Base-by-base conservation (phyloP, 1,140 invertebrate species). In the Anastatus disparis region DNA sequence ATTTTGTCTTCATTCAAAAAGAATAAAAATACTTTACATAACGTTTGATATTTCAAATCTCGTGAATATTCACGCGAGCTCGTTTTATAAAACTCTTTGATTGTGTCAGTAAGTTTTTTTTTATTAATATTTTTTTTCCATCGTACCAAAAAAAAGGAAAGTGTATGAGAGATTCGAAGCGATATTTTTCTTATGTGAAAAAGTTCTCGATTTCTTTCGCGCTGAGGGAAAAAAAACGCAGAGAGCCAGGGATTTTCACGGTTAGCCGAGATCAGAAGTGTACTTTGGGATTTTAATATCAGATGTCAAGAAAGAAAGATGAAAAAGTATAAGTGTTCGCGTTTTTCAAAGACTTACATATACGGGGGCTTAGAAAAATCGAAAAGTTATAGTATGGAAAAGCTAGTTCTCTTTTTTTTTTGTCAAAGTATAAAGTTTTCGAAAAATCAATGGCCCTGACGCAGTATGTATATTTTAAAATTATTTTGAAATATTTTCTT, bases 211-310 rank as follows among this genome's bases (percentile, higher is more conserved):
- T 63, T 44, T n/a, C n/a, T n/a, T n/a, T 50, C 27, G 7, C 61
- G 42, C 40, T 24, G 22, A 22, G 8, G 12, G 9, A 62, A 46
- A 46, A 46, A 15, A 40, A 13, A n/a, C n/a, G n/a, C n/a, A n/a
- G n/a, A n/a, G n/a, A 44, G 27, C 26, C 27, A 20, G 20, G 38
- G 48, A 48, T 52, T 64, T 64, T 53, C 29, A 50, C 27, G 44
- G 42, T 46, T 62, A 48, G 42, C 42, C 48, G 44, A 64, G 62
- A 64, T 64, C 48, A 64, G 62, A 64, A 52, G n/a, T 64, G 48
- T 53, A 53, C 62, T 64, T 38, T 38, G 31, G 31, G 62, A 64
- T 64, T 64, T 64, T 64, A 64, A 64, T 64, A 64, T 64, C 62
- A 31, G 26, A 20, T 52, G 62, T 64, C 44, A 20, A 35, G 31